Evolutionary conservation across 2,797 vertebrate genomes (phyloP).

Genomic region (Lacerta bilineata): DNA sequence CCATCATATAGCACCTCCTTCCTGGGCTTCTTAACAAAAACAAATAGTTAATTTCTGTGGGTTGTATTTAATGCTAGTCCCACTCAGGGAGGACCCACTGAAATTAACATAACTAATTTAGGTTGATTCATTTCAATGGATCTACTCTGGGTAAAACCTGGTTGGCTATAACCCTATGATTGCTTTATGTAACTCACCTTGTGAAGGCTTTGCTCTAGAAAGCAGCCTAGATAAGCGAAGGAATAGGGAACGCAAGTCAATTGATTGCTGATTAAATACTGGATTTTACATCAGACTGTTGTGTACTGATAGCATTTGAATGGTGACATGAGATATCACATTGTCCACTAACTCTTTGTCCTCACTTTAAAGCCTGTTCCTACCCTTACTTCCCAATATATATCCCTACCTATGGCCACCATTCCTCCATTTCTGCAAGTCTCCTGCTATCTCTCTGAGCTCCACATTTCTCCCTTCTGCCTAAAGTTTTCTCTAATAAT

Average conservation of each 20-base stretch:
- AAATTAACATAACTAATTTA: no score
- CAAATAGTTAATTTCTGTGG: not conserved
- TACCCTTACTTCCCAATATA: not conserved
- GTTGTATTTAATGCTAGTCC: no score
- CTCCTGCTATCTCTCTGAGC: not conserved
- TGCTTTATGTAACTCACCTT: no score
- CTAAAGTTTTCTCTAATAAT: not conserved
- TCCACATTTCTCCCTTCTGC: not conserved
- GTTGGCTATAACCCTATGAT: no score
- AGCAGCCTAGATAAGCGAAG: no score
- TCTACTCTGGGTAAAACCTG: no score
- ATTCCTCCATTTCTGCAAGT: not conserved
- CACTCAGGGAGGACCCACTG: no score
- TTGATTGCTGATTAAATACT: not conserved
- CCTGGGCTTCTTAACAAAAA: not conserved
- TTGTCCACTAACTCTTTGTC: not conserved
- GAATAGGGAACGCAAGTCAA: no score
- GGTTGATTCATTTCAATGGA: no score
- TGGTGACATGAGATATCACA: not conserved
- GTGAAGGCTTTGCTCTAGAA: no score
- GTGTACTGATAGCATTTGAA: not conserved
- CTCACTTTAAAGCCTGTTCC: not conserved
- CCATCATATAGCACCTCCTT: not conserved
- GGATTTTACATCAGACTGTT: not conserved
- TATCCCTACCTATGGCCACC: not conserved